Evolutionary conservation across 1,140 invertebrate genomes (phyloP).

Genomic region (Drosophila mojavensis): DNA sequence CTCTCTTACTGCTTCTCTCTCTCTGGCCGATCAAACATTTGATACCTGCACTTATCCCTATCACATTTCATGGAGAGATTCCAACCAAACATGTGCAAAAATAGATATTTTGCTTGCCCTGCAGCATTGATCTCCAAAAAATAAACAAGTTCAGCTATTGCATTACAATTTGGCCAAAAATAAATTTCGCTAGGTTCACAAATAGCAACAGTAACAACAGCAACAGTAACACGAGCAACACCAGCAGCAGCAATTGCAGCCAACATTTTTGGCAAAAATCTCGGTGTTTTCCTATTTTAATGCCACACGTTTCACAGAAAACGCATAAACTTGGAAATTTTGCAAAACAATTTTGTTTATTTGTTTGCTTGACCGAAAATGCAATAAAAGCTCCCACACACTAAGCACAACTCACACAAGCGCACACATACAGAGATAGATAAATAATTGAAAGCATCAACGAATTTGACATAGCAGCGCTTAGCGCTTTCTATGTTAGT

Average conservation of each 20-base stretch:
- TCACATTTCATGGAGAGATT: constrained; percentile 2
- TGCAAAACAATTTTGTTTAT: constrained; percentile 48
- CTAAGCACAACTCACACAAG: constrained; percentile 6
- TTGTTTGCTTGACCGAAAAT: constrained; percentile 40
- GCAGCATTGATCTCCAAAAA: constrained; percentile 37
- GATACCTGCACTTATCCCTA: background rate
- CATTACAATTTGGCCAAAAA: constrained; percentile 31
- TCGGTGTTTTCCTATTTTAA: constrained; percentile 26
- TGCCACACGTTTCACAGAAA: constrained; percentile 48
- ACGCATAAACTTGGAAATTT: constrained; percentile 39
- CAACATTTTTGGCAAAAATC: constrained; percentile 13
- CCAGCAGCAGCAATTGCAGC: background rate
- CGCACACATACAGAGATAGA: constrained; percentile 17
- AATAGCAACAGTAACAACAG: constrained; percentile 12
- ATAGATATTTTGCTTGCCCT: constrained; percentile 3
- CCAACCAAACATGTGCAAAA: background rate
- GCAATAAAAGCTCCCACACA: constrained; percentile 61
- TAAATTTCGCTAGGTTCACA: constrained; percentile 30
- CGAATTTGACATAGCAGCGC: background rate
- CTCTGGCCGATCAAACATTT: background rate
- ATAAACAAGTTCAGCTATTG: constrained; percentile 41
- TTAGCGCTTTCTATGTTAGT: background rate
- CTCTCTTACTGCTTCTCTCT: background rate
- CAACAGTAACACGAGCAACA: background rate
- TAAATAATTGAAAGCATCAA: background rate